These are phyloP conservation scores for Zoanthus gigantus DNA, from an alignment of 92 coral and sea anemone genomes.

Conservation along the genomic window DNA sequence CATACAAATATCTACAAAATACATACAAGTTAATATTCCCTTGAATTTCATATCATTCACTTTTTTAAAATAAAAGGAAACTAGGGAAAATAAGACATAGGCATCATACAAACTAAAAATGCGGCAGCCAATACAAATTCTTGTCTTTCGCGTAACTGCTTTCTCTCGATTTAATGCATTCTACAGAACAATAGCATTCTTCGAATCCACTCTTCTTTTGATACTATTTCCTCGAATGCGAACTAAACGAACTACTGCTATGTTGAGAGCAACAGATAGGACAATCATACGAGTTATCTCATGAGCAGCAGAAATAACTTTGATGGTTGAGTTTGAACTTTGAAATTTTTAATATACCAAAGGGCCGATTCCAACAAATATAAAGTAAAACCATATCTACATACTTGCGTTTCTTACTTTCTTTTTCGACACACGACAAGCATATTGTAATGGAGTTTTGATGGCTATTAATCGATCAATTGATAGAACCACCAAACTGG, in stretches of 20 bases:
- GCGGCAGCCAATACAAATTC: not conserved
- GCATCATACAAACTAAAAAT: not conserved
- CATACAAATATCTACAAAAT: not conserved
- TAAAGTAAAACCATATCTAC: not conserved
- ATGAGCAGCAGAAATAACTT: not conserved
- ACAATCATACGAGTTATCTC: too few species aligned
- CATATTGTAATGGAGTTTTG: not conserved
- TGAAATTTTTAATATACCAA: not conserved
- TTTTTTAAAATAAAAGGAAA: not conserved
- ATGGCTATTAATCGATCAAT: not conserved
- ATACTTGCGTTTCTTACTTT: not conserved
- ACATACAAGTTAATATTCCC: not conserved
- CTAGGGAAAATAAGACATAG: not conserved
- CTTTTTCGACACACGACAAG: not conserved
- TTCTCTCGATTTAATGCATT: not conserved
- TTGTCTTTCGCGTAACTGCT: not conserved
- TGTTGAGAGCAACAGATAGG: not conserved
- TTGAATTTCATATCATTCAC: not conserved
- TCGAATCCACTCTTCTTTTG: not conserved
- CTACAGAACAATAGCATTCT: not conserved
- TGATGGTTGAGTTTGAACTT: not conserved
- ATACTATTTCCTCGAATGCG: not conserved
- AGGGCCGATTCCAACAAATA: not conserved
- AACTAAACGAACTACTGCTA: not conserved
- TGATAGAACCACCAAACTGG: not conserved